Base-by-base conservation (phyloP, 2,888 invertebrate genomes). In the Gerris lacustris region DNA sequence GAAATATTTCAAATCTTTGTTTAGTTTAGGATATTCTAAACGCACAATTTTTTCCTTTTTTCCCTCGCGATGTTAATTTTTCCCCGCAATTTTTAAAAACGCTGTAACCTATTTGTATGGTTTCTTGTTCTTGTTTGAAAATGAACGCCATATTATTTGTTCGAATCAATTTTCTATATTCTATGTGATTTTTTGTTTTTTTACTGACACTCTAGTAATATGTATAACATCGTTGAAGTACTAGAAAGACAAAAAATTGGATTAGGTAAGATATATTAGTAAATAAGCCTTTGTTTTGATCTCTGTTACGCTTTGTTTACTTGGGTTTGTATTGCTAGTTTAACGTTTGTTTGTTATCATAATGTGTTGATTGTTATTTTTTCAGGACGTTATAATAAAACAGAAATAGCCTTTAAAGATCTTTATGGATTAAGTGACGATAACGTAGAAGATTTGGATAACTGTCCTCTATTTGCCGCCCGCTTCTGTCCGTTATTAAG, bases 381-480 rank as follows among this genome's bases (percentile, higher is more conserved):
- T 64, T 64, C 64, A 64, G 64, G 31, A n/a, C 7, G 9, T n/a
- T 18, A n/a, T 31, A 64, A 64, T 64, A 64, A 64, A 31, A 18
- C 17, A 31, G 64, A 64, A 18, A 9, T 31, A 9, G 64, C 64
- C 17, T 64, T 64, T 64, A 64, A 64, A 18, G 7, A 31, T 64
- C 17, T 64, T 4, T 64, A n/a, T 64, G 64, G 64, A 18, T 11
- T 64, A n/a, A 11, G 1, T n/a, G 18, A 64, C 17, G 17, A 18
- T 17, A 31, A 7, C 18, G n/a, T 31, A 2, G 64, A 64, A 18
- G 31, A 64, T 9, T 64, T 64, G 9, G 64, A 31, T n/a, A 55
- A 55, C 5, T 31, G 18, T 5, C 91, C 91, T 62, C 87, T 92
- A 77, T 92, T 91, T 79, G 89, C 91, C 0, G 89, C 90, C 72